Conservation (phyloP, 2,113 vertebrate genomes). For the Nothocercus julius region DNA sequence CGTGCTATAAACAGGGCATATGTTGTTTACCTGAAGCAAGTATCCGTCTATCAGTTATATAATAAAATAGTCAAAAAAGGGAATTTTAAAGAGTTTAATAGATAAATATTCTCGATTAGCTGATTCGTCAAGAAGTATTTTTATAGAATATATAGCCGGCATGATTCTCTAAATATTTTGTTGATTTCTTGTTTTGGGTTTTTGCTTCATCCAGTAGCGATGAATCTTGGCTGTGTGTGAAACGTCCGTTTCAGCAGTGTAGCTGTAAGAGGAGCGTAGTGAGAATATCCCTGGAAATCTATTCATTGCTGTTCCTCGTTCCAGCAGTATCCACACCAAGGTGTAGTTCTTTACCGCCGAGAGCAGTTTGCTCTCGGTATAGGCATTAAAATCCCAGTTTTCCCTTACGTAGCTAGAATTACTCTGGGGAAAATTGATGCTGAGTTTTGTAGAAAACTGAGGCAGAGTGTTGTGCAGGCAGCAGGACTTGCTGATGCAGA, state of each 20-base stretch:
- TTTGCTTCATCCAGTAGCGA: background rate
- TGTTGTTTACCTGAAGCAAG: constrained; percentile 57
- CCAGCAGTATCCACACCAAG: background rate
- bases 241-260: no score
- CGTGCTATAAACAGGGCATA: background rate
- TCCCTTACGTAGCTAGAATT: background rate
- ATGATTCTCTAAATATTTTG: background rate
- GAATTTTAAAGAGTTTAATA: background rate
- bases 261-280: no score
- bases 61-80: background rate
- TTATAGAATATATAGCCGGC: background rate
- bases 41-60: background rate
- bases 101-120: background rate
- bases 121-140: background rate
- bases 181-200: background rate
- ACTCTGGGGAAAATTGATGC: background rate
- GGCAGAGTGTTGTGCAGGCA: background rate
- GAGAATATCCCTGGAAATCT: background rate
- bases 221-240: background rate
- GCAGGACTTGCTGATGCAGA: background rate
- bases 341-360: background rate
- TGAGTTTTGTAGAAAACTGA: background rate
- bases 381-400: background rate
- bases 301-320: background rate
- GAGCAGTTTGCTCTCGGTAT: background rate